Base-by-base conservation (phyloP, 2,797 vertebrate genomes). In the Coilia nasus region DNA sequence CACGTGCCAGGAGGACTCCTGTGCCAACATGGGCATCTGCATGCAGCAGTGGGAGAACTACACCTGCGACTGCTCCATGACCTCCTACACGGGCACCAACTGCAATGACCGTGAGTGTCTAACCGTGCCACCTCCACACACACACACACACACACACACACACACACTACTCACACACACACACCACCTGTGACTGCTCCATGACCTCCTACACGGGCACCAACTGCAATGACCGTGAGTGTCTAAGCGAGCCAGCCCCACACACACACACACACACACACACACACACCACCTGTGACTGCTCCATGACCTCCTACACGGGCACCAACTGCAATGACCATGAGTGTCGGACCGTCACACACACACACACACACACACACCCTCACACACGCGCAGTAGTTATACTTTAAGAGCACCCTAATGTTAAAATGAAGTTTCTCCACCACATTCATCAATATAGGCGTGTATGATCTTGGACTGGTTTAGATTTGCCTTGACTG, bases 41-140 rank as follows among this genome's bases (percentile, higher is more conserved):
- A 98, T 99, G 91, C 98, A 99, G 89, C 98, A 98, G 12, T 99
- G 98, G 98, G 98, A 99, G 93, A 98, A 98, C 85, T 99, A 97
- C 93, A 98, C 97, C 19, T 99, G 98, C 0, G 98, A 99, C 91
- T 99, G 98, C 87, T 97, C 97, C 86, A 99, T 99, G 98, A 99
- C 98, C 4, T 99, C 98, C 0, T 98, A 97, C 92, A 97, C 97
- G 0, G 98, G 98, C 83, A 97, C 95, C 60, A 97, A 99, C 93
- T 99, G 98, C 94, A 99, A 99, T 83, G 98, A 99, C 89, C 98
- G 98, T 99, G 94, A 98, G 98, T 99, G 88, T 9, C 23, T 50
- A 2, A 15, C 88, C 9, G 50, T 14, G 14, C 50, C 50, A 54
- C 50, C 2, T 14, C 7, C 50, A 54, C 50, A 54, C 50, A 54